Evolutionary conservation across 1,140 invertebrate species (phyloP).

Genomic region (Brachystomella parvula): DNA sequence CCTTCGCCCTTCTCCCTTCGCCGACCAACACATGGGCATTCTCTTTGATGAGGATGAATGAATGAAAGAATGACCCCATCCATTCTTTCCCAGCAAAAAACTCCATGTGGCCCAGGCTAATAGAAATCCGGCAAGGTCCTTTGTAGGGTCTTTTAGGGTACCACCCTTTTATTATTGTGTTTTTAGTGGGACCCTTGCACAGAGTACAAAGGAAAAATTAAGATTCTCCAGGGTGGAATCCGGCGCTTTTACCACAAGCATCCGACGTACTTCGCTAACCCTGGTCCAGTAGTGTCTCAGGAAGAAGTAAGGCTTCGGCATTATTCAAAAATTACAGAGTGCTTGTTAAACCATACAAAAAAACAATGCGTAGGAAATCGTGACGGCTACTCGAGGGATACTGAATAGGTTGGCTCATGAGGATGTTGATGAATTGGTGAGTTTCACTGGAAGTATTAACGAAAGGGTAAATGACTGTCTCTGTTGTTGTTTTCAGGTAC

Average conservation of each 20-base stretch:
- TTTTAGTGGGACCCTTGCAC: constrained; percentile 65
- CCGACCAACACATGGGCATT: too few species aligned
- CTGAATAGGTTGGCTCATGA: constrained; percentile 92
- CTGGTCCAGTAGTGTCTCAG: constrained; percentile 40
- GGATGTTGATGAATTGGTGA: constrained; percentile 71
- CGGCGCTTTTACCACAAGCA: constrained; percentile 70
- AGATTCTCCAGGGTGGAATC: constrained; percentile 68
- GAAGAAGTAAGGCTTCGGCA: too few species aligned
- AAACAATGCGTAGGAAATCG: constrained; percentile 66
- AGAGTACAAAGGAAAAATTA: constrained; percentile 56
- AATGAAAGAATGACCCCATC: too few species aligned
- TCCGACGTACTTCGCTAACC: constrained; percentile 64
- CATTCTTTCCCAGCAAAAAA: too few species aligned
- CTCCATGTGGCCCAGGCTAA: too few species aligned
- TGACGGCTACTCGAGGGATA: constrained; percentile 75
- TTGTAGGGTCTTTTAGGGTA: not conserved
- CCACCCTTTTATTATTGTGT: constrained; percentile 14
- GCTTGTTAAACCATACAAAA: too few species aligned
- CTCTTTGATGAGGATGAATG: too few species aligned
- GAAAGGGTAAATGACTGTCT: not conserved
- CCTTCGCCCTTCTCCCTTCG: too few species aligned
- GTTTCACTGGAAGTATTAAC: not conserved
- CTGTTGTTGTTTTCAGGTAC: constrained; percentile 25
- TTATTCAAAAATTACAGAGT: too few species aligned
- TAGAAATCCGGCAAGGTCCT: too few species aligned